phyloP scores from a whole-genome alignment of 2,888 invertebrate genomes.

The Rhimphoctona megacephalus region DNA sequence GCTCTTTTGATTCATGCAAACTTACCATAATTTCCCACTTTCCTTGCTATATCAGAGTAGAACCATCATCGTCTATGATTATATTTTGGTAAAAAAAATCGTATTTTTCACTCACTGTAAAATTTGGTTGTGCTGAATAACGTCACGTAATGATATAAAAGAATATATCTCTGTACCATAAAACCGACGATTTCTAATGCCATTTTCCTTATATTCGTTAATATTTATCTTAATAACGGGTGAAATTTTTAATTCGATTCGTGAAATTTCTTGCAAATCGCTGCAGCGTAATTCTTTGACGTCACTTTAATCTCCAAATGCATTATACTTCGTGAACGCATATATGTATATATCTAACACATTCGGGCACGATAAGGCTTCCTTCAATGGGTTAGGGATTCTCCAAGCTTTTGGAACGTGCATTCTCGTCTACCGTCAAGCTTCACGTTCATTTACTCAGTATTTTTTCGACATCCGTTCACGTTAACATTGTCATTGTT shows the following conservation, averaged over 20 bases:
- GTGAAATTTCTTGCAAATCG: background rate
- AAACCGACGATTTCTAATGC: background rate
- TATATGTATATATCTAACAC: background rate
- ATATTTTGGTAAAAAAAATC: too few relatives aligned
- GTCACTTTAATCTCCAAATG: background rate
- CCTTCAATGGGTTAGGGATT: background rate
- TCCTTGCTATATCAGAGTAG: background rate
- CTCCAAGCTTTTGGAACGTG: background rate
- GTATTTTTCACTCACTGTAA: too few relatives aligned
- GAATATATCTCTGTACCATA: too few relatives aligned
- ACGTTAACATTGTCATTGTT: background rate
- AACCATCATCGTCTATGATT: too few relatives aligned
- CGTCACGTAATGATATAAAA: too few relatives aligned
- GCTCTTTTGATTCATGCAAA: background rate
- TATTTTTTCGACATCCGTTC: background rate
- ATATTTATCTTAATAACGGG: background rate
- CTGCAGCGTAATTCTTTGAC: background rate
- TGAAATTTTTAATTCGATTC: background rate
- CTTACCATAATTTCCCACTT: background rate
- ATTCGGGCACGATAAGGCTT: background rate
- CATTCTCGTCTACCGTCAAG: background rate
- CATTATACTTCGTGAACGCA: background rate
- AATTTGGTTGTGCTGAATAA: too few relatives aligned
- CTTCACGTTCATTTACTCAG: background rate
- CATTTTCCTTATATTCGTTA: background rate